A percentile compares a stretch with the other conserved stretches of the same genome.
phyloP scores from a whole-genome alignment of 2,888 invertebrate species.

The Luperina nickerlii region DNA sequence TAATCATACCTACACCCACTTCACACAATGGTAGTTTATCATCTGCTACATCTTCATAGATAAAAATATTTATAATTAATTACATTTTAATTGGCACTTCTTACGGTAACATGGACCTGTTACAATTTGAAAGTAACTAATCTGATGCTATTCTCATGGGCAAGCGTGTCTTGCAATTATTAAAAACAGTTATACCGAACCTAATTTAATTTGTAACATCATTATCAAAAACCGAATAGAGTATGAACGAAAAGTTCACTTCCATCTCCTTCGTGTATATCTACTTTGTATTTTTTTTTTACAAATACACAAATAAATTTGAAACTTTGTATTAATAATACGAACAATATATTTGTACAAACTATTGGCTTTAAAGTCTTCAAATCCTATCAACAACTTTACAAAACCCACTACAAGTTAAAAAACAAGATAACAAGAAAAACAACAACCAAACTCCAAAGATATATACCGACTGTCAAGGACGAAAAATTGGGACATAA shows the following conservation, averaged over 20 bases:
- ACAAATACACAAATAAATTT: too few relatives aligned
- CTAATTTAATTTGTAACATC: constrained; percentile 20
- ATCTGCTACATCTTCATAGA: constrained; percentile 28
- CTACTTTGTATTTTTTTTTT: too few relatives aligned
- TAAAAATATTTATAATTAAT: constrained; percentile 24
- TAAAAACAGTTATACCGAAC: constrained; percentile 23
- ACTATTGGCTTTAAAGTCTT: neutral
- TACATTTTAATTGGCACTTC: constrained; percentile 47
- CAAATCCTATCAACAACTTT: neutral
- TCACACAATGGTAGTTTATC: constrained; percentile 27
- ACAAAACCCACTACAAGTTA: constrained; percentile 17
- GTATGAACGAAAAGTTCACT: neutral
- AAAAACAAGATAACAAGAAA: constrained; percentile 37
- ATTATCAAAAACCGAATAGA: neutral
- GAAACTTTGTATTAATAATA: too few relatives aligned
- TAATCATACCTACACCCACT: constrained; percentile 22
- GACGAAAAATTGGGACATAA: constrained; percentile 84
- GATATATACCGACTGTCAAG: constrained; percentile 73
- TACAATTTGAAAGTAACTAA: constrained; percentile 39
- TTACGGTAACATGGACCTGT: neutral
- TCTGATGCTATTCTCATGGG: constrained; percentile 48
- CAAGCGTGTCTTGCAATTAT: constrained; percentile 33
- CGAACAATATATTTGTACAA: too few relatives aligned
- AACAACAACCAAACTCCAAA: constrained; percentile 51
- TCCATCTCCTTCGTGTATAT: too few relatives aligned